A percentile compares a stretch with the other conserved stretches of the same genome.
Conservation (phyloP, 2,113 vertebrate species). For the Dicrurus megarhynchus region DNA sequence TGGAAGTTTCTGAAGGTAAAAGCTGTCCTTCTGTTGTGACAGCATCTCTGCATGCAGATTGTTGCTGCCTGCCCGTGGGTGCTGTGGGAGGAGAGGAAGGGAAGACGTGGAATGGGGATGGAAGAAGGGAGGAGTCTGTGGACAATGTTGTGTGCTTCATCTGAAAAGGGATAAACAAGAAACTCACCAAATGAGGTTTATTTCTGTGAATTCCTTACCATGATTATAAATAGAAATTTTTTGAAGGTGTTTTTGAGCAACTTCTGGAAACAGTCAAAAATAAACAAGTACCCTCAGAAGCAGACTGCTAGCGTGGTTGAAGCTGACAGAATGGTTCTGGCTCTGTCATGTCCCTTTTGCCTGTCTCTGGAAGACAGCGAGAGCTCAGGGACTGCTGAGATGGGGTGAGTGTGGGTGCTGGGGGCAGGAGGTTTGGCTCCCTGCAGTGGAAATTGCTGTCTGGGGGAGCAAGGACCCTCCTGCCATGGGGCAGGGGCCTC, state of each 20-base stretch:
- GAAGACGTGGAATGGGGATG: background rate
- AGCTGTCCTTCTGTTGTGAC: background rate
- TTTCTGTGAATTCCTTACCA: background rate
- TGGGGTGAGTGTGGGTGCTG: background rate
- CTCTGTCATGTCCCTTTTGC: too few species aligned
- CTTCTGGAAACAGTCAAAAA: background rate
- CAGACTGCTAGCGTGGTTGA: too few species aligned
- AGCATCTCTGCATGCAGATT: background rate
- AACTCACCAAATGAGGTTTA: background rate
- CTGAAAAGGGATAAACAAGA: background rate
- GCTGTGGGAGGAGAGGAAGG: background rate
- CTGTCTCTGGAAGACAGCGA: background rate
- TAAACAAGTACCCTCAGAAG: background rate
- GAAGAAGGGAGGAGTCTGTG: background rate
- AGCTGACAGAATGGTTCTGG: background rate
- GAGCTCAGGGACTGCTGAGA: background rate
- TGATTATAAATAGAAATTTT: background rate
- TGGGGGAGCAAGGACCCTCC: background rate
- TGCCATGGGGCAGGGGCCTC: background rate
- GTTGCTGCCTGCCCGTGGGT: background rate
- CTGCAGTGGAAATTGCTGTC: background rate
- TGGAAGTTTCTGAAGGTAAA: background rate
- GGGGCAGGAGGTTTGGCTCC: background rate
- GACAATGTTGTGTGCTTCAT: fast-evolving
- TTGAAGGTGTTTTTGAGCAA: background rate